These are phyloP conservation scores for Bombus superbus DNA, from an alignment of 1,140 invertebrate species.

Conservation along the genomic window DNA sequence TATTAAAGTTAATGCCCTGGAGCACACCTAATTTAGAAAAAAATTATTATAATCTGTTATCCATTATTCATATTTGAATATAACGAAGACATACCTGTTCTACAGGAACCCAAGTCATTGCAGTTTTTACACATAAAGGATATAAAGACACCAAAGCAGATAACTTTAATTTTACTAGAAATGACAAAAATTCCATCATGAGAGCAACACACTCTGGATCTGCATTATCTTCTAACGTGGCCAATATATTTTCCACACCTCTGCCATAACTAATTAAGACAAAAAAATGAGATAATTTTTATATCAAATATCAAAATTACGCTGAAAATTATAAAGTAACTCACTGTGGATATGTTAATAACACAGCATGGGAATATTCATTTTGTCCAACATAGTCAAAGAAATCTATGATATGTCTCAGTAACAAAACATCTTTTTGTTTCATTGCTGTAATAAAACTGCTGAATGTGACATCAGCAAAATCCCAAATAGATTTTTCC, in stretches of 20 bases:
- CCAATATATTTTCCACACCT: slow-evolving; percentile 73
- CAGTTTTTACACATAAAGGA: slow-evolving; percentile 76
- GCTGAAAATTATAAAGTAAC: slow-evolving; percentile 25
- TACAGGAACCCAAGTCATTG: slow-evolving; percentile 81
- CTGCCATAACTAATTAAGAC: slow-evolving; percentile 68
- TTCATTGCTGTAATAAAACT: slow-evolving; percentile 81
- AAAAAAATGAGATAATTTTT: slow-evolving; percentile 7
- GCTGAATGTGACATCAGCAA: slow-evolving; percentile 82
- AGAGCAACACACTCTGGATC: slow-evolving; percentile 81
- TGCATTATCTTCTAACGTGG: slow-evolving; percentile 67
- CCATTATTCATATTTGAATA: not conserved
- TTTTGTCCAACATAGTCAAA: slow-evolving; percentile 82
- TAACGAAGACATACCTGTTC: slow-evolving; percentile 70
- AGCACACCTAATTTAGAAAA: slow-evolving; percentile 69
- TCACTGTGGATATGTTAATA: slow-evolving; percentile 73
- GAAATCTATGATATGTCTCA: slow-evolving; percentile 84
- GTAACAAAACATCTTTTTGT: slow-evolving; percentile 78
- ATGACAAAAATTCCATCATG: slow-evolving; percentile 83
- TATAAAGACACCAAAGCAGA: slow-evolving; percentile 77
- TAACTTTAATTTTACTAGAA: slow-evolving; percentile 79
- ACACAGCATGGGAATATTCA: slow-evolving; percentile 69
- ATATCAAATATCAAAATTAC: slow-evolving; percentile 19
- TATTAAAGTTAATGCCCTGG: slow-evolving; percentile 77
- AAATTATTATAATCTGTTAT: slow-evolving; percentile 1
- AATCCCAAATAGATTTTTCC: slow-evolving; percentile 81